Evolutionary conservation across 2,113 vertebrate species (phyloP), one percentile per base, ranked within the genome.

Genomic region (Gadus chalcogrammus): DNA sequence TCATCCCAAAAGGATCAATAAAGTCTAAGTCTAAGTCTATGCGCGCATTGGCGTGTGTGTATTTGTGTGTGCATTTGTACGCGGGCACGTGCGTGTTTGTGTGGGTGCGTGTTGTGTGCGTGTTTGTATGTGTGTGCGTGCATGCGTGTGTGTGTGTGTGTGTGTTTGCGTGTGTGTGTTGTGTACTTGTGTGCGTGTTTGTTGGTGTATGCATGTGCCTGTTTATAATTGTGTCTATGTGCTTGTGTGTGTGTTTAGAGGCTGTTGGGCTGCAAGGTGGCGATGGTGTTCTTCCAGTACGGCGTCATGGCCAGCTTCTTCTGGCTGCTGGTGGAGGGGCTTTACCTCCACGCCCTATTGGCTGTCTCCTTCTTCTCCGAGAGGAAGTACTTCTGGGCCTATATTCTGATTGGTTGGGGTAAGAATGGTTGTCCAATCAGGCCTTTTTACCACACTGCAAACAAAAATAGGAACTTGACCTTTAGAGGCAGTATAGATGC

Each of bases 361-460:
- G 95, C 96, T 0, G 91, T 98, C 73, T 98, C 97, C 67, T 99
- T 99, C 91, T 99, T 98, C 90, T 99, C 97, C 0, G 95, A 98
- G 89, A 94, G 92, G 90, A 99, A 96, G 59, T 99, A 98, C 88
- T 98, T 99, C 84, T 97, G 97, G 95, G 96, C 95, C 84, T 99
- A 98, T 91, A 98, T 98, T 82, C 64, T 98, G 79, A 95, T 98
- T 20, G 97, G 97, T 88, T 99, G 97, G 97, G 97, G 97, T 98
- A 91, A 0, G 95, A 68, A 28, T 16, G 2, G 42, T 48, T 48
- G 11, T 48, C 12, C 1, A 48, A 48, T 48, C 42, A 48, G 13
- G 42, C 42, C 11, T 2, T 48, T 48, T 48, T 9, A 48, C 9
- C 12, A 48, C 42, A 48, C 8, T 48, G 42, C 42, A 48, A 48